phyloP scores from a whole-genome alignment of 2,888 invertebrate species.

The Patella depressa region DNA sequence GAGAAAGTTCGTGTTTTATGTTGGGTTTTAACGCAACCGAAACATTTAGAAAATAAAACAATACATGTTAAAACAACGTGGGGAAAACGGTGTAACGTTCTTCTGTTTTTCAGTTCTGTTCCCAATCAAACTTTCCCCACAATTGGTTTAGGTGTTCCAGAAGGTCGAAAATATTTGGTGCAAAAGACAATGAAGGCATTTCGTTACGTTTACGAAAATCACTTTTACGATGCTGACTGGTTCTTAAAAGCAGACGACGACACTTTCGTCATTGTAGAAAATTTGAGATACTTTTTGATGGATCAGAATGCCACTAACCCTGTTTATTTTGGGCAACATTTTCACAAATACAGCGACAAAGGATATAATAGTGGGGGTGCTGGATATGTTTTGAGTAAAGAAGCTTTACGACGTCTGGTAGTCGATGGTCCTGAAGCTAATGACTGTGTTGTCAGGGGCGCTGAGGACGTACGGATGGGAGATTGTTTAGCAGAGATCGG shows the following conservation, averaged over 20 bases:
- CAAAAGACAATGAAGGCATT: constrained; percentile 96
- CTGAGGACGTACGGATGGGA: constrained; percentile 66
- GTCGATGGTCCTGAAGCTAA: constrained; percentile 28
- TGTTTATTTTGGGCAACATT: constrained; percentile 81
- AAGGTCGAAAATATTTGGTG: constrained; percentile 93
- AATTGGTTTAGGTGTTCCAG: constrained; percentile 81
- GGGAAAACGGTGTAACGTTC: constrained; percentile 56
- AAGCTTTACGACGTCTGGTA: constrained; percentile 83
- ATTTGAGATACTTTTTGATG: constrained; percentile 78
- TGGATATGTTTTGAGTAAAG: constrained; percentile 92
- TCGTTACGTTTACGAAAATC: constrained; percentile 85
- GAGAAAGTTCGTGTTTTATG: constrained; percentile 88
- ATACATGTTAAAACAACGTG: constrained; percentile 78
- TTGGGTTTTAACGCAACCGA: constrained; percentile 95
- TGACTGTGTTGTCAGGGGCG: constrained; percentile 39
- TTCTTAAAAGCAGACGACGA: constrained; percentile 99
- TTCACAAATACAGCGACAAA: constrained; percentile 58
- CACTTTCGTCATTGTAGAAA: constrained; percentile 96
- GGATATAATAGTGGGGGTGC: constrained; percentile 73
- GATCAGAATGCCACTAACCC: constrained; percentile 78
- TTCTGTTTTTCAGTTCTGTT: constrained; percentile 71
- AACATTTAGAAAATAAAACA: constrained; percentile 89
- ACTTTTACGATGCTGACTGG: constrained; percentile 91
- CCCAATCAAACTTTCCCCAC: constrained; percentile 81
- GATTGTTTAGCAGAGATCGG: constrained; percentile 63